Percentiles rank a stretch among this genome's conserved stretches.
Evolutionary conservation across 2,113 vertebrate genomes (phyloP).

Genomic region (Capreolus pygargus): DNA sequence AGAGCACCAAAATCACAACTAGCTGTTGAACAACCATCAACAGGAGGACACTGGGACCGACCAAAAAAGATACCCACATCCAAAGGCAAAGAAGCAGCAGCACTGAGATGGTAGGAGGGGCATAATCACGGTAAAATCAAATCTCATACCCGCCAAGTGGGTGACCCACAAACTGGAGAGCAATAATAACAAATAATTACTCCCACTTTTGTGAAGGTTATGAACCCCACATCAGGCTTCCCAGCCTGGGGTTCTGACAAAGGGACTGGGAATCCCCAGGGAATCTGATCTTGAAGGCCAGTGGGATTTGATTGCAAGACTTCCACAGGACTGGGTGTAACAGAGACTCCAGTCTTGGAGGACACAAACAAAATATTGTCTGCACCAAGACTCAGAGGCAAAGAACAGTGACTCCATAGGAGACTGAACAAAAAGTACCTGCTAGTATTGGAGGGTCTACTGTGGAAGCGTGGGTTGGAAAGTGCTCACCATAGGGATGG

Average conservation of each 20-base stretch:
- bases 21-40: neutral
- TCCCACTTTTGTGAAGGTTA: neutral
- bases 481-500: neutral
- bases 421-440: neutral
- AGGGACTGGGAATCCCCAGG: neutral
- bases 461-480: neutral
- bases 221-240: neutral
- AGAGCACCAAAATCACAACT: neutral
- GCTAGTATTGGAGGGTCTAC: neutral
- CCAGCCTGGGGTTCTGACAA: neutral
- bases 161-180: neutral
- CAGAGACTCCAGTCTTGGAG: neutral
- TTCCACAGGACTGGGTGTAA: neutral
- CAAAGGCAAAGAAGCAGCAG: neutral
- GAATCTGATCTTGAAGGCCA: neutral
- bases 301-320: neutral
- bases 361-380: neutral
- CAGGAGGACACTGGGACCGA: fast-evolving
- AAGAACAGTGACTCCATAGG: neutral
- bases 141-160: neutral
- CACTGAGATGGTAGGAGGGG: neutral
- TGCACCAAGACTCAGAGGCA: neutral
- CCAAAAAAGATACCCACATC: neutral
- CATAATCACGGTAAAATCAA: neutral
- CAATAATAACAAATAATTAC: neutral